Evolutionary conservation across 2,888 invertebrate genomes (phyloP), one percentile per base, ranked within the genome.

Genomic region (Nemoura dubitans): DNA sequence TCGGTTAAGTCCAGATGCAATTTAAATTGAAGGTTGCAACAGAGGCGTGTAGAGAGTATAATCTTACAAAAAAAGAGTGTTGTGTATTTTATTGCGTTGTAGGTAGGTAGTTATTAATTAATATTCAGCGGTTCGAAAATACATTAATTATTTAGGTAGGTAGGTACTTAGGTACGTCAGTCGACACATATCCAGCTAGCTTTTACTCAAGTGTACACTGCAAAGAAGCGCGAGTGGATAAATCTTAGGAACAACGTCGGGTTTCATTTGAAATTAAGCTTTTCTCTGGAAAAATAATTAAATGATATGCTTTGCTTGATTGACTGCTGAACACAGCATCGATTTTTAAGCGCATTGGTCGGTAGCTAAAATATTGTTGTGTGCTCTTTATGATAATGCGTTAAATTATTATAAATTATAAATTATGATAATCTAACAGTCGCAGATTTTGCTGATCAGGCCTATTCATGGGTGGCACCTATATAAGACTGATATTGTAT

Each of bases 401-500:
- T 59, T 59, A 59, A 59, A 59, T 81, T 29, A 81, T 81, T 81
- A 81, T 81, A 28, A 78, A 78, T 59, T 81, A 80, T 80, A 6
- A 83, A 83, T 83, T 42, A 83, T 83, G 42, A 83, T 83, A 43
- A 42, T 36, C 30, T 83, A 29, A 42, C 83, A 83, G 83, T 83
- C 83, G 43, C 43, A 83, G 26, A 21, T 81, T 83, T 84, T 59
- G 16, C 84, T 84, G 26, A 84, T 84, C 84, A 84, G 84, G 84
- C 84, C 84, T 84, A 84, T 29, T 84, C 27, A 29, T 26, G 27
- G 26, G 76, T 29, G 84, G 84, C 84, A 84, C 84, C 27, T 84
- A 76, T 84, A 84, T 84, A 84, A 84, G 84, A 84, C 84, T 84
- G 84, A 84, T 84, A 30, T 29, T 27, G 76, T 84, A 83, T 83